Conservation (phyloP, 2,797 vertebrate genomes). For the Lepilemur septentrionalis region DNA sequence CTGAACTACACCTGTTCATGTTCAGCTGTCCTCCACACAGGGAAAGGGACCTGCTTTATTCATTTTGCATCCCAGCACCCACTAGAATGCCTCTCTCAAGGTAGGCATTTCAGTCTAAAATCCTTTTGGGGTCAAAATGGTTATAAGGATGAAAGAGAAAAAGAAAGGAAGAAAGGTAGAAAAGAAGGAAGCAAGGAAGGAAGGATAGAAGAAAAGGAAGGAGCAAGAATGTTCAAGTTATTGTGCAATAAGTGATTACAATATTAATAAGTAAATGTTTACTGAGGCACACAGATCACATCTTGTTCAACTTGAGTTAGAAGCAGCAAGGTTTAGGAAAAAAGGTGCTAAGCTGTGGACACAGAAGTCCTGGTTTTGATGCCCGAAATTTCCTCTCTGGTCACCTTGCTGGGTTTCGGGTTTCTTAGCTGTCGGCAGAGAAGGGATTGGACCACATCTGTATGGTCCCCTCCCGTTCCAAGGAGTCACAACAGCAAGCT, state of each 20-base stretch:
- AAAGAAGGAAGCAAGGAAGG: too few relatives aligned
- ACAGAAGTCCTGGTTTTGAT: neutral
- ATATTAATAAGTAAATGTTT: neutral
- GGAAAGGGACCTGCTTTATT: neutral
- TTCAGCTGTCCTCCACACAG: neutral
- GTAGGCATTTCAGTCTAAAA: neutral
- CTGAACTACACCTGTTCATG: neutral
- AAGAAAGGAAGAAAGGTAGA: neutral
- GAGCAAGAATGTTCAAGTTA: neutral
- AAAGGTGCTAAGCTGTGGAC: neutral
- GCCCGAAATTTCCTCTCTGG: neutral
- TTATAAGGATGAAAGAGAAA: neutral
- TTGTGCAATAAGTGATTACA: neutral
- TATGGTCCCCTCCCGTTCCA: neutral
- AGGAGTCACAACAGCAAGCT: neutral
- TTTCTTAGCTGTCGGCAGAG: neutral
- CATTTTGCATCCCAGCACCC: neutral
- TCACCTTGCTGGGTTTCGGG: neutral
- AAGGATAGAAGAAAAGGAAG: neutral
- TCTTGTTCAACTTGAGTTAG: neutral
- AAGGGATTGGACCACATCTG: neutral
- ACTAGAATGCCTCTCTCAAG: neutral
- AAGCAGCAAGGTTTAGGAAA: neutral
- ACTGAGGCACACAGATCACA: neutral
- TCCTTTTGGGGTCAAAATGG: neutral